Evolutionary conservation across 2,888 invertebrate species (phyloP).

Genomic region (Ophioninae sp.): DNA sequence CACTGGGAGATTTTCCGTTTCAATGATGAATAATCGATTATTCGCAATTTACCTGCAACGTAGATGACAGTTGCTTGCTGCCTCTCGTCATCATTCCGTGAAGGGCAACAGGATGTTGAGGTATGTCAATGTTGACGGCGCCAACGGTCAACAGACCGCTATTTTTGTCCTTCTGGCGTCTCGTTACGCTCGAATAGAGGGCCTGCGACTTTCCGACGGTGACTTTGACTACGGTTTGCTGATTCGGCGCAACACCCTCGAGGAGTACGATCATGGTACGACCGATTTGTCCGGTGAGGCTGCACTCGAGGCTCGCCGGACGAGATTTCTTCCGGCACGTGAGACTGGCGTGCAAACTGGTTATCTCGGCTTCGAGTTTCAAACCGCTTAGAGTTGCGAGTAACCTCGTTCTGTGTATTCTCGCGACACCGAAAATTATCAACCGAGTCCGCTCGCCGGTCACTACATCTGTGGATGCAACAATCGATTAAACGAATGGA

Average conservation of each 20-base stretch:
- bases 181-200: constrained; percentile 92
- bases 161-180: constrained; percentile 90
- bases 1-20: neutral
- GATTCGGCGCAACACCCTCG: constrained; percentile 94
- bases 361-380: constrained; percentile 96
- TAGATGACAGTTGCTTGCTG: constrained; percentile 95
- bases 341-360: constrained; percentile 94
- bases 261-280: constrained; percentile 95
- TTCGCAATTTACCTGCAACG: constrained; percentile 86
- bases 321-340: constrained; percentile 93
- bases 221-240: constrained; percentile 97
- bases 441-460: constrained; percentile 87
- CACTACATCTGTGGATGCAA: constrained; percentile 79
- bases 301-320: constrained; percentile 88
- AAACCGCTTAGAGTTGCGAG: constrained; percentile 95
- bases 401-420: constrained; percentile 92
- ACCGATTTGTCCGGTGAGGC: constrained; percentile 94
- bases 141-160: constrained; percentile 93
- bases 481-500: neutral
- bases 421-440: constrained; percentile 93
- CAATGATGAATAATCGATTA: neutral
- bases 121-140: constrained; percentile 95
- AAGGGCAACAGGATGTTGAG: constrained; percentile 98
- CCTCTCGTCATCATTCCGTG: constrained; percentile 99
- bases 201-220: constrained; percentile 96